phyloP scores from a whole-genome alignment of 2,888 invertebrate genomes.

The Lithophane ornitopus region DNA sequence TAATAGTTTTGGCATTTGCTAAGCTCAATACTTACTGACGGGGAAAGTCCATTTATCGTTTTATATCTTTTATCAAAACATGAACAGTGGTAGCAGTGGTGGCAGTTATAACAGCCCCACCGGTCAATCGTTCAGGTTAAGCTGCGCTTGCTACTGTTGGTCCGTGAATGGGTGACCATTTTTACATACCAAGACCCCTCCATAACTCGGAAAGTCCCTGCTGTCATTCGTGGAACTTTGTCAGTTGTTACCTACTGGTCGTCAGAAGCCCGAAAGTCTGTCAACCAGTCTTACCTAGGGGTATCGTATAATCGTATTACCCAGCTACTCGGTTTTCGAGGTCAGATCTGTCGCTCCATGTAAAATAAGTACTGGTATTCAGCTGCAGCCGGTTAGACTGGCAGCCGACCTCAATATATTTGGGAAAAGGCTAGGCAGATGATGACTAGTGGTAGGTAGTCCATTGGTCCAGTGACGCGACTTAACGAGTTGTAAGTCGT shows the following conservation, averaged over 20 bases:
- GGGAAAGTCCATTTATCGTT: slow-evolving; percentile 12
- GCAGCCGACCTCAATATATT: not conserved
- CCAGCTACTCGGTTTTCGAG: not conserved
- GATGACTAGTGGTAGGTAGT: no score
- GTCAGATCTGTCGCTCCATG: not conserved
- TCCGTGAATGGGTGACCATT: not conserved
- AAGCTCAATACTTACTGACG: not conserved
- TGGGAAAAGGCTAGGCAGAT: not conserved
- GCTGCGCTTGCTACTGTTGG: no score
- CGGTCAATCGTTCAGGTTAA: no score
- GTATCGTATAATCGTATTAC: not conserved
- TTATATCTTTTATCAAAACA: not conserved
- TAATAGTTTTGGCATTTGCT: slow-evolving; percentile 2
- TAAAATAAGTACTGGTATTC: not conserved
- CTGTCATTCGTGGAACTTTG: not conserved
- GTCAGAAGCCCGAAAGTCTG: not conserved
- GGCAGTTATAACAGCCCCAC: not conserved
- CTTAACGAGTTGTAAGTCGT: no score
- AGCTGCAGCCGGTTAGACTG: not conserved
- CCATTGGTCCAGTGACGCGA: no score
- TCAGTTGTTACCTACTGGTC: not conserved
- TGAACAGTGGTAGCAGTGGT: not conserved
- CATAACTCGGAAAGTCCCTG: not conserved
- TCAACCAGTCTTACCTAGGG: not conserved
- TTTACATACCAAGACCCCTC: not conserved